Percentiles rank a stretch among this genome's conserved stretches.
phyloP scores from a whole-genome alignment of 2,797 vertebrate genomes.

The Silurus lanzhouensis region DNA sequence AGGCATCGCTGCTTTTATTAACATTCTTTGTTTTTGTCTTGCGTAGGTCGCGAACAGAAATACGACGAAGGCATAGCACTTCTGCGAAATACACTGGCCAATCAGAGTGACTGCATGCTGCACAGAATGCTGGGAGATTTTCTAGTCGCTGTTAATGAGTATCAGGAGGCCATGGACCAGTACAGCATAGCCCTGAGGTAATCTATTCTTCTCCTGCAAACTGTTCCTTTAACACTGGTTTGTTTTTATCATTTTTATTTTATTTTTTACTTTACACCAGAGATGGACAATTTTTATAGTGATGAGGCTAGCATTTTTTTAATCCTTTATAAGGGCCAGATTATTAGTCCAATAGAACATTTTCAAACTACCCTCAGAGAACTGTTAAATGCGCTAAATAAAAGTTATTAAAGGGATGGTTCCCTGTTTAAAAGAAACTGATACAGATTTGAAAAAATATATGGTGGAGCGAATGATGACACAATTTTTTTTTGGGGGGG shows the following conservation, averaged over 20 bases:
- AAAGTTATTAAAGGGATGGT: too few relatives aligned
- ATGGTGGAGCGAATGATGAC: too few relatives aligned
- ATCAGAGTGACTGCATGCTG: constrained; percentile 96
- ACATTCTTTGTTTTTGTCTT: background rate
- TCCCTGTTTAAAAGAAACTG: too few relatives aligned
- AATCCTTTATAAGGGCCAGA: too few relatives aligned
- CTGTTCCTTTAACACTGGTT: background rate
- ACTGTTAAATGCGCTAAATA: too few relatives aligned
- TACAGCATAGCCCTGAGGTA: constrained; percentile 95
- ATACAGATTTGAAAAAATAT: too few relatives aligned
- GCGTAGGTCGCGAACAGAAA: constrained; percentile 93
- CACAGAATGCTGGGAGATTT: constrained; percentile 98
- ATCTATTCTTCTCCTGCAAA: background rate
- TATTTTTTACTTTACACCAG: background rate
- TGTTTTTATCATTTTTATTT: background rate
- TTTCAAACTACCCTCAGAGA: too few relatives aligned
- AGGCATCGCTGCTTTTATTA: background rate
- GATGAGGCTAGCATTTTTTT: too few relatives aligned
- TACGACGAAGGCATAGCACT: constrained; percentile 94
- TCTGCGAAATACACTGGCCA: constrained; percentile 89
- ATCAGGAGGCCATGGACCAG: constrained; percentile 99
- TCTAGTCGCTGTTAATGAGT: constrained; percentile 93
- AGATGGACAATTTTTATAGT: too few relatives aligned
- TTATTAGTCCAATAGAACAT: too few relatives aligned
- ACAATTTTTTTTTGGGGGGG: too few relatives aligned